Conservation (phyloP, 2,888 invertebrate genomes). For the Acrobeloides nanus region DNA sequence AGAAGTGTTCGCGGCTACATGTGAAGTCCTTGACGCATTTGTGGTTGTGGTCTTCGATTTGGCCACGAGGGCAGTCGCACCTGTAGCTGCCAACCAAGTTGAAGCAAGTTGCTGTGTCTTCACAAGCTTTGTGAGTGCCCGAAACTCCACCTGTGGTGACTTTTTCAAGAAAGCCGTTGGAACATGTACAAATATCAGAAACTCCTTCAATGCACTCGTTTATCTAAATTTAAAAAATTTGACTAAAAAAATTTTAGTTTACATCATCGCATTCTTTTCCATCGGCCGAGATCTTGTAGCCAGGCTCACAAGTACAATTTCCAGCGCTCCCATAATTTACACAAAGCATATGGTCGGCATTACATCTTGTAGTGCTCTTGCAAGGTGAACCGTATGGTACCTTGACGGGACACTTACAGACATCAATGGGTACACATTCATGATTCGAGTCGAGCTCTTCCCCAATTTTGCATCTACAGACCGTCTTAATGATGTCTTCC, state of each 20-base stretch:
- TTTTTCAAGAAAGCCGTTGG: background rate
- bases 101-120: background rate
- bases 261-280: background rate
- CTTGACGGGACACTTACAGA: conserved; percentile 14
- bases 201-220: conserved; percentile 4
- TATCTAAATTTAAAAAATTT: background rate
- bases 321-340: background rate
- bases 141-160: background rate
- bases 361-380: conserved; percentile 4
- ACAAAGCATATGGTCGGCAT: conserved; percentile 11
- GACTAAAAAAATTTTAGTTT: too few species aligned
- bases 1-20: conserved; percentile 9
- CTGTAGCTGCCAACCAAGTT: background rate
- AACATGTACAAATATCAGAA: background rate
- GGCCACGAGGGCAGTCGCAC: conserved; percentile 2
- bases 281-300: conserved; percentile 1
- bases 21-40: conserved; percentile 12
- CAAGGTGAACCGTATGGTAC: conserved; percentile 11
- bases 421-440: conserved; percentile 11
- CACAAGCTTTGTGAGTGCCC: background rate
- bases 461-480: conserved; percentile 11
- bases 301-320: conserved; percentile 1
- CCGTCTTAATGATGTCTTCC: conserved; percentile 10
- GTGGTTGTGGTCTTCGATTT: conserved; percentile 4
- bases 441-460: conserved; percentile 4